A percentile compares a stretch with the other conserved stretches of the same genome.
Conservation (phyloP, 2,797 vertebrate species). For the Trachops cirrhosus region DNA sequence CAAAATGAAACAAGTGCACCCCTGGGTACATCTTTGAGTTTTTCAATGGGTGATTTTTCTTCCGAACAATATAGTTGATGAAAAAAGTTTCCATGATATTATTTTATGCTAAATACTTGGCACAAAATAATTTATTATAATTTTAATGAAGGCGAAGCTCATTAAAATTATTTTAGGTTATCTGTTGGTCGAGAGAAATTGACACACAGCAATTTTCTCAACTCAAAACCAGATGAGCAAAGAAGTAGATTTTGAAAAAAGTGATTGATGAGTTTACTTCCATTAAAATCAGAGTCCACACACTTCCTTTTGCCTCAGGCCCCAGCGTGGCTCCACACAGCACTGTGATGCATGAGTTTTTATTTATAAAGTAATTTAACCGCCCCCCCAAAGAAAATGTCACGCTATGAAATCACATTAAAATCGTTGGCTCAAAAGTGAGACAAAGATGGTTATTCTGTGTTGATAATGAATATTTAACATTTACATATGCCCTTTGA, state of each 20-base stretch:
- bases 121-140: not conserved
- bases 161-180: slow-evolving; percentile 22
- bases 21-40: not conserved
- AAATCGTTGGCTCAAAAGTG: slow-evolving; percentile 10
- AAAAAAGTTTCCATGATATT: not conserved
- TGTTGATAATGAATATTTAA: slow-evolving; percentile 16
- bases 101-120: not conserved
- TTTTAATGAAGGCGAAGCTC: not conserved
- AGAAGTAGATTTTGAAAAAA: not conserved
- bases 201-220: not conserved
- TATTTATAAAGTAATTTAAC: not conserved
- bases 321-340: not conserved
- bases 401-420: not conserved
- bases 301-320: not conserved
- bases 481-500: not conserved
- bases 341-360: not conserved
- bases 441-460: not conserved
- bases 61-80: not conserved
- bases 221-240: not conserved
- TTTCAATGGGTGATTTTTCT: not conserved
- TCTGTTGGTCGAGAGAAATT: not conserved
- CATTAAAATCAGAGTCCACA: not conserved
- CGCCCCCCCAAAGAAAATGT: not conserved
- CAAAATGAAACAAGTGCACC: not conserved
- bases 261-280: not conserved